A percentile compares a stretch with the other conserved stretches of the same genome.
Evolutionary conservation across 2,113 vertebrate genomes (phyloP).

Genomic region (Coreoperca whiteheadi): DNA sequence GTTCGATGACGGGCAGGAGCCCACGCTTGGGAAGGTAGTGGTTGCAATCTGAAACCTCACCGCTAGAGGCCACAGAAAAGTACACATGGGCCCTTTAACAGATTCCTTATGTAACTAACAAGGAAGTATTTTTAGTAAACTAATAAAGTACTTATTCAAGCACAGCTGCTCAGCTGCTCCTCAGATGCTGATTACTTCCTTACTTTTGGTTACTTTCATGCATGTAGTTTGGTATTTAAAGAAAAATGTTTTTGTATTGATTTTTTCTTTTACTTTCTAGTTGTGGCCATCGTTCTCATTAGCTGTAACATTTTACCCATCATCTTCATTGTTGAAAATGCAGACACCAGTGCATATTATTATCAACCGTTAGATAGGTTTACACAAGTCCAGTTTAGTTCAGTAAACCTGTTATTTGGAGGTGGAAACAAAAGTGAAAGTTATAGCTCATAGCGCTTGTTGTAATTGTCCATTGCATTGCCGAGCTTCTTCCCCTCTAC

Average conservation of each 20-base stretch:
- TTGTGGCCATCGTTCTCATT: not conserved
- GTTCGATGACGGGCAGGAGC: too few relatives aligned
- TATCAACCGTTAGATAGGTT: not conserved
- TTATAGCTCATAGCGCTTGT: not conserved
- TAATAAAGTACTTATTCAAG: too few relatives aligned
- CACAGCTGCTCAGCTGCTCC: too few relatives aligned
- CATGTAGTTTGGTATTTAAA: not conserved
- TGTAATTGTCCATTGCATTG: not conserved
- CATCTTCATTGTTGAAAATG: not conserved
- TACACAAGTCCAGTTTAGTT: not conserved
- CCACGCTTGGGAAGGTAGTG: too few relatives aligned
- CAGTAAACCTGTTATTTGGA: not conserved
- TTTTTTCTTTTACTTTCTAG: too few relatives aligned
- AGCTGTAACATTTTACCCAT: not conserved
- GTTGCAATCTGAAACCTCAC: too few relatives aligned
- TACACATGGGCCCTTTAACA: too few relatives aligned
- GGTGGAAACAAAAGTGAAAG: not conserved
- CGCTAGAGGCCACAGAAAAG: too few relatives aligned
- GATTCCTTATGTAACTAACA: conserved; percentile 21
- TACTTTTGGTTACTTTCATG: not conserved
- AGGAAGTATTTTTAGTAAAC: not conserved
- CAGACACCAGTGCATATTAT: not conserved
- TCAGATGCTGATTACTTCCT: not conserved
- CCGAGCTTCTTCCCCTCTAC: not conserved
- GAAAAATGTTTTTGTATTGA: not conserved